Evolutionary conservation across 2,888 invertebrate species (phyloP), one percentile per base, ranked within the genome.

Genomic region (Muscina levida): DNA sequence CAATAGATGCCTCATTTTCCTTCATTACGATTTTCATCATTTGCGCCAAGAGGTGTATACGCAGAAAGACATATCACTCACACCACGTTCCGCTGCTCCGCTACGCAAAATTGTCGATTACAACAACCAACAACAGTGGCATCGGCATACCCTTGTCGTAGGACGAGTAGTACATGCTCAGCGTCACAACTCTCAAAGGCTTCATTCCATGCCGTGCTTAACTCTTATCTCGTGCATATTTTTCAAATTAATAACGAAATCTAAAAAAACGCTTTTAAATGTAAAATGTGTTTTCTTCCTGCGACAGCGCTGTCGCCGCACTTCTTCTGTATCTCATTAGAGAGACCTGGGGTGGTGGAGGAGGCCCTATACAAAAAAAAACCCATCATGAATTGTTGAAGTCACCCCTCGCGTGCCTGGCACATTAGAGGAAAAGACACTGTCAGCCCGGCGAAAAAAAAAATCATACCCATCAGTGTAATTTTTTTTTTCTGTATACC

Each of bases 221-320:
- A 83, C 79, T 80, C 76, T 79, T 78, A 83, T 83, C 77, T 72
- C 72, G 81, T 86, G 86, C 89, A 88, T 89, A 89, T 89, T 89
- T 88, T 86, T 84, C 85, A 86, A 87, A 89, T 89, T 89, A 88
- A 86, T 86, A 86, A 82, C 46, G 70, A 80, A 85, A 81, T 84
- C 66, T 81, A 59, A 62, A 42, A 59, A 77, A 81, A 77, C 72
- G 77, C 77, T 81, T 81, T 81, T 68, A 81, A 81, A 77, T 72
- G 68, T 74, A 77, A 73, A 73, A 53, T 37, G 24, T 66, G 70
- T 44, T 44, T 19, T 42, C 2, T 13, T 65, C 26, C 13, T 67
- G 53, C 31, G 4, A 31, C 31, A 31, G 31, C n/a, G n/a, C 31
- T 8, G 31, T 8, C 8, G 31, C 31, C 8, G 31, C 31, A 3